Evolutionary conservation across 64 coral and sea anemone species (phyloP), one percentile per base, ranked within the genome.

Genomic region (Dendrophyllia cribrosa): DNA sequence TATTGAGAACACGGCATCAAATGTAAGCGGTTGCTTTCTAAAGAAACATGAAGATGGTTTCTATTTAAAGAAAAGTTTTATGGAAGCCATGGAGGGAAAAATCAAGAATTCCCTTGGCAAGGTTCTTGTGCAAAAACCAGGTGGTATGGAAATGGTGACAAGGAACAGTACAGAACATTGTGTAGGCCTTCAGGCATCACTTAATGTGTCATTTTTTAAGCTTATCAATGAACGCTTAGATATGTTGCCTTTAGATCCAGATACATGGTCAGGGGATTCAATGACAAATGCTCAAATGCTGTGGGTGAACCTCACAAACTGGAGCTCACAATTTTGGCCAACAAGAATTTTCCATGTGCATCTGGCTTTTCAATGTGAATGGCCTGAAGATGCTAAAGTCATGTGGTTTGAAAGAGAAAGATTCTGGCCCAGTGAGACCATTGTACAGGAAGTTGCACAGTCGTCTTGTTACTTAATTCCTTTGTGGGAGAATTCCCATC

Each of bases 281-380:
- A 45, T 82, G 79, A 48, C 24, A 82, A 82, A 63, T 82, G 79
- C 79, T 20, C 24, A 47, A 63, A 82, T 82, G 79, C 17, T 82
- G 58, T 82, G 58, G 58, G 79, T 82, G 23, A 82, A 82, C 34
- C 79, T 82, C 16, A 82, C 25, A 17, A 82, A 82, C 59, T 82
- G 59, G 79, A 47, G 79, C 43, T 65, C 59, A 2, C 4, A 58
- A 0, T n/a, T 19, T 0, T 82, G 79, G 79, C 79, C 79, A 15
- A n/a, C 59, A 9, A 63, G 58, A 15, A 64, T 47, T 44, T 82
- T 82, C 17, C 64, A 82, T n/a, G 34, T 61, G 17, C 43, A 83
- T 65, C 17, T 66, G 17, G 79, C 20, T 19, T 63, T 83, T 43
- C 59, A 63, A n/a, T 83, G 79, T 47, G 43, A 65, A 3, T 83